Percentiles rank a stretch among this genome's conserved stretches.
These are phyloP conservation scores for Onthophagus sagittarius DNA, from an alignment of 2,888 invertebrate genomes.

Conservation along the genomic window DNA sequence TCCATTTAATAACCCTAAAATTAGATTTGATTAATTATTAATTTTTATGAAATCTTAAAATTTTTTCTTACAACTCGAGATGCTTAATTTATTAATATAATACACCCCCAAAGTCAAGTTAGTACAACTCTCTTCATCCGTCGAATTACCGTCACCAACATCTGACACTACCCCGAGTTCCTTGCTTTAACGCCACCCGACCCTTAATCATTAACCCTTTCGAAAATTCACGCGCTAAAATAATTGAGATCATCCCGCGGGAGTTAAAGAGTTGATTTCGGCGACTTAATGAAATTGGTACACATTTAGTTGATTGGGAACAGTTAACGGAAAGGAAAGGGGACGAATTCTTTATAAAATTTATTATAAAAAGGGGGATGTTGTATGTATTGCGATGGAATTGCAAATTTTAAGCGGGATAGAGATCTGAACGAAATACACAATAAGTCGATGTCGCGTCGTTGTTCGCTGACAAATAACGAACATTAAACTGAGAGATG, in stretches of 20 bases:
- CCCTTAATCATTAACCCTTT: neutral
- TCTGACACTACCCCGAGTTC: neutral
- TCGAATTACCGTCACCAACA: neutral
- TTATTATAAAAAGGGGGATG: no score
- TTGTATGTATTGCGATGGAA: no score
- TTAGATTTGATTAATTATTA: neutral
- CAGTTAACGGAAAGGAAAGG: neutral
- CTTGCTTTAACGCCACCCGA: neutral
- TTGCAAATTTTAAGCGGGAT: neutral
- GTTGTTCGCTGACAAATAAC: neutral
- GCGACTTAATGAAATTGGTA: neutral
- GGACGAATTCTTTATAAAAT: neutral
- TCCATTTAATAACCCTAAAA: neutral
- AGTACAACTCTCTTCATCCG: neutral
- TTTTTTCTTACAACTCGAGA: neutral
- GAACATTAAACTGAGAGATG: neutral
- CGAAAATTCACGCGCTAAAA: neutral
- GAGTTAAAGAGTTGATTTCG: neutral
- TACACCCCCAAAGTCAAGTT: neutral
- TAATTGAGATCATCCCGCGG: neutral
- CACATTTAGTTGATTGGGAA: neutral
- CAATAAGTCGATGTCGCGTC: neutral
- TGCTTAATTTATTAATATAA: neutral
- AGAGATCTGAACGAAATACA: neutral
- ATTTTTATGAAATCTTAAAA: neutral